Evolutionary conservation across 2,113 vertebrate species (phyloP).

Genomic region (Gallinago undulata): DNA sequence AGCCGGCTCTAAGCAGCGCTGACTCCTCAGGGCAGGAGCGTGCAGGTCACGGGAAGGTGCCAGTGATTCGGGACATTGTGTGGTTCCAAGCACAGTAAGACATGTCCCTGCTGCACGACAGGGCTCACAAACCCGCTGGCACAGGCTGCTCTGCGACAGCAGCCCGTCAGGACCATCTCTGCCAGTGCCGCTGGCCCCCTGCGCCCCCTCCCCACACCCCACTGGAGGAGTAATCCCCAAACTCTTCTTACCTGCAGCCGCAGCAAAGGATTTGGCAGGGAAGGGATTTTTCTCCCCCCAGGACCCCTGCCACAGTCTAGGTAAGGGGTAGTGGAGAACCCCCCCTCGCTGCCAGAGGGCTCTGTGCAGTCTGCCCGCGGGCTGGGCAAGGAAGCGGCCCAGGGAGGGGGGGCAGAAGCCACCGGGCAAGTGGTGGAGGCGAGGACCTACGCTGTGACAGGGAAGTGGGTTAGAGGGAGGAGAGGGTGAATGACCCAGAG

Average conservation of each 20-base stretch:
- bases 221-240: neutral
- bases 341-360: neutral
- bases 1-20: neutral
- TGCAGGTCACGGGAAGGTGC: neutral
- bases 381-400: fast-evolving
- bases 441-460: neutral
- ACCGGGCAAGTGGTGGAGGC: neutral
- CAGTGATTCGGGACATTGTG: neutral
- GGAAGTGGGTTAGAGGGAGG: neutral
- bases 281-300: neutral
- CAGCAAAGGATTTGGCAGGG: neutral
- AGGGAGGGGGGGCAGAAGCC: neutral
- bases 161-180: neutral
- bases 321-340: neutral
- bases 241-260: neutral
- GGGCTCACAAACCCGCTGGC: neutral
- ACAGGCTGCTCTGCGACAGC: neutral
- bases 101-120: fast-evolving
- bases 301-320: neutral
- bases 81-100: neutral
- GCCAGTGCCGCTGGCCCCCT: neutral
- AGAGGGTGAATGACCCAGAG: neutral
- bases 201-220: neutral
- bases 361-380: neutral
- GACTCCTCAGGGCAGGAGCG: neutral